These are phyloP conservation scores for Bufo bufo DNA, from an alignment of 2,113 vertebrate species.

Conservation along the genomic window DNA sequence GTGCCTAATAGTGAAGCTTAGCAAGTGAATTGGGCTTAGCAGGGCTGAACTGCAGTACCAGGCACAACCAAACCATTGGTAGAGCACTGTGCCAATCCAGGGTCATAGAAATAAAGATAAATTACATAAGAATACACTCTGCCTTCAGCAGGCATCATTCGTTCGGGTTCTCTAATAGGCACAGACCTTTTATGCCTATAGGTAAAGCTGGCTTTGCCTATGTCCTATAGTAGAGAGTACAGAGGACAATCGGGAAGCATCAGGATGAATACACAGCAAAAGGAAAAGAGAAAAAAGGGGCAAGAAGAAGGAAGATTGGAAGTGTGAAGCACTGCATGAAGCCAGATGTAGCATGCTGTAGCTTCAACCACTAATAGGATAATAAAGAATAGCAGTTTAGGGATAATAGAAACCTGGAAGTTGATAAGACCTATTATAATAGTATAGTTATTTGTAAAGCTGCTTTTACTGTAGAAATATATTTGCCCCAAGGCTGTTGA, in stretches of 20 bases:
- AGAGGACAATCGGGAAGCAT: background rate
- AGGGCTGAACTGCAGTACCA: no score
- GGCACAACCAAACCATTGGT: no score
- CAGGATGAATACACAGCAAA: background rate
- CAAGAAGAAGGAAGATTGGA: background rate
- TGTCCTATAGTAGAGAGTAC: background rate
- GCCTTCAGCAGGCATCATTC: background rate
- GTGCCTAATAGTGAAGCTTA: no score
- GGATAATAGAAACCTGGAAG: background rate
- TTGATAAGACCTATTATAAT: conserved; percentile 1
- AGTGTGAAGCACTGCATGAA: background rate
- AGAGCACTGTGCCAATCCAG: no score
- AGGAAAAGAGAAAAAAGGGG: background rate
- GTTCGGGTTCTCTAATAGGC: no score
- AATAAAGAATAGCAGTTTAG: background rate
- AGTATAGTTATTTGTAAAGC: background rate
- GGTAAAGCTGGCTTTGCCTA: no score
- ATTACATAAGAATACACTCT: background rate
- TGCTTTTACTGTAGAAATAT: background rate
- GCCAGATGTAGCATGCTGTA: background rate
- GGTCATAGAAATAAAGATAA: no score
- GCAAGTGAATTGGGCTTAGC: no score
- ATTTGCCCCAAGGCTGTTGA: background rate
- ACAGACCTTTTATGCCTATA: background rate
- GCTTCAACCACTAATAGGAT: background rate